These are phyloP conservation scores for Chloroclysta siterata DNA, from an alignment of 2,888 invertebrate species.

Conservation along the genomic window DNA sequence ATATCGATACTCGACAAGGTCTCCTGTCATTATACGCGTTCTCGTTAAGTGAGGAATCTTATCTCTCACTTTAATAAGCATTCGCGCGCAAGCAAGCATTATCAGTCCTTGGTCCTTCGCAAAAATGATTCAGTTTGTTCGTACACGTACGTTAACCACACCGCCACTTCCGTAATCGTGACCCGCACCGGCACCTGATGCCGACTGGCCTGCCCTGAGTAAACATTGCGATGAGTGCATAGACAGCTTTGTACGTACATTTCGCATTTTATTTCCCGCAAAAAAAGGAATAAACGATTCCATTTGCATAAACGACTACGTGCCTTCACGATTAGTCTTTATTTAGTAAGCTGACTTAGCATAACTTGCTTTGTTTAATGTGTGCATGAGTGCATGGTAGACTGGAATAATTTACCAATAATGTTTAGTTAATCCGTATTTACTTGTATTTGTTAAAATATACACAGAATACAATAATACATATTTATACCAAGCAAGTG, in stretches of 20 bases:
- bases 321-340: conserved; percentile 64
- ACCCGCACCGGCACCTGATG: conserved; percentile 50
- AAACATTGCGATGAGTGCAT: conserved; percentile 60
- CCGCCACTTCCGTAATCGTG: conserved; percentile 70
- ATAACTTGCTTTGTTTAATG: conserved; percentile 52
- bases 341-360: conserved; percentile 57
- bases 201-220: conserved; percentile 47
- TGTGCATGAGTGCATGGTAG: conserved; percentile 46
- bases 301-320: conserved; percentile 70
- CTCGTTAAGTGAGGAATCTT: conserved; percentile 60
- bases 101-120: conserved; percentile 57
- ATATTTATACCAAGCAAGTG: not conserved
- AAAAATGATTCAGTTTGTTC: conserved; percentile 61
- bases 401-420: conserved; percentile 67
- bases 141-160: conserved; percentile 40
- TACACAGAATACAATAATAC: not conserved
- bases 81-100: conserved; percentile 47
- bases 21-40: conserved; percentile 62
- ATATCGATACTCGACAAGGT: conserved; percentile 69
- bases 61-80: conserved; percentile 61
- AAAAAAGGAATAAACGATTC: conserved; percentile 71
- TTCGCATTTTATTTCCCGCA: conserved; percentile 57
- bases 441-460: not conserved
- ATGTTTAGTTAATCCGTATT: conserved; percentile 49
- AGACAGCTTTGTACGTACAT: conserved; percentile 44